These are phyloP conservation scores for Trichopria drosophilae DNA, from an alignment of 2,888 invertebrate genomes.

Conservation along the genomic window DNA sequence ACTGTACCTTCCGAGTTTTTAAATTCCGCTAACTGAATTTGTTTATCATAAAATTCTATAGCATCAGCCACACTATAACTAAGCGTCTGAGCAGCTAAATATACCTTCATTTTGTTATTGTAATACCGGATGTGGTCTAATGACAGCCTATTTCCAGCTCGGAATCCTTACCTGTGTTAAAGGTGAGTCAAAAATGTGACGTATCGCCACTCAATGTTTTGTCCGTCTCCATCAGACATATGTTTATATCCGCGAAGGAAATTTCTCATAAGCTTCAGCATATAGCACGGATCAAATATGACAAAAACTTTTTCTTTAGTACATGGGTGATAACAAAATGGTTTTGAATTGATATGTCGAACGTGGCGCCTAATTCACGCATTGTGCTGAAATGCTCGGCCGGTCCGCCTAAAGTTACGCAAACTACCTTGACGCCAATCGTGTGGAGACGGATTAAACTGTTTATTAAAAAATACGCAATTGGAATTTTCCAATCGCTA, in stretches of 20 bases:
- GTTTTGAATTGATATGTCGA: conserved; percentile 9
- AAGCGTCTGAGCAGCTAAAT: too few relatives aligned
- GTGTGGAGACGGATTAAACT: conserved; percentile 25
- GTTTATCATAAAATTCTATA: not conserved
- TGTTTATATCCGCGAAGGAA: too few relatives aligned
- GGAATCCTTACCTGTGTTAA: too few relatives aligned
- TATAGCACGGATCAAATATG: not conserved
- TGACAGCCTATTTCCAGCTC: too few relatives aligned
- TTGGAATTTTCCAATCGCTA: conserved; percentile 23
- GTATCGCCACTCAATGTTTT: too few relatives aligned
- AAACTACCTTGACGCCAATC: conserved; percentile 24
- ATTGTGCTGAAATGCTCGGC: conserved; percentile 28
- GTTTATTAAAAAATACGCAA: conserved; percentile 17
- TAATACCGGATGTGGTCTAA: too few relatives aligned
- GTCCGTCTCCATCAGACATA: too few relatives aligned
- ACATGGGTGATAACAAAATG: not conserved
- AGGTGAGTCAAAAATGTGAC: too few relatives aligned
- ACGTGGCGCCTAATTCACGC: conserved; percentile 26
- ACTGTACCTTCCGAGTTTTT: too few relatives aligned
- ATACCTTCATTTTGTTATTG: too few relatives aligned
- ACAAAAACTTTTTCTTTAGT: not conserved
- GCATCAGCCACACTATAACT: conserved; percentile 2
- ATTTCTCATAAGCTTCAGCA: not conserved
- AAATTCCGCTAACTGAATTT: too few relatives aligned
- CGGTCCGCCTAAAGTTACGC: conserved; percentile 31